These are phyloP conservation scores for Heliornis fulica DNA, from an alignment of 2,113 vertebrate species.

Conservation along the genomic window DNA sequence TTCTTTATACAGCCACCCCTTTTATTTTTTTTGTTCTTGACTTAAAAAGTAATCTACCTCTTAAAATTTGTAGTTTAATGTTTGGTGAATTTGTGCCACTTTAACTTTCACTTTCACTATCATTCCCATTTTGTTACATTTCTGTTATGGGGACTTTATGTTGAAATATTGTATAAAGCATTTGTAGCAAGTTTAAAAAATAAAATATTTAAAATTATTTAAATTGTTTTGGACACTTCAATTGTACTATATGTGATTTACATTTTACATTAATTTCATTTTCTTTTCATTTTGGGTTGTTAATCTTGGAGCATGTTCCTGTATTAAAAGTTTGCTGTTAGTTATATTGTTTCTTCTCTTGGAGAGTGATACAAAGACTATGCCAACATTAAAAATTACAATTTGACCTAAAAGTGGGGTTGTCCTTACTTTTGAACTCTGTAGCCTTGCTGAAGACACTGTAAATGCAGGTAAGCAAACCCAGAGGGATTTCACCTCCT, in stretches of 20 bases:
- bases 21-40: constrained; percentile 58
- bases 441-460: constrained; percentile 48
- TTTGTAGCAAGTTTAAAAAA: constrained; percentile 88
- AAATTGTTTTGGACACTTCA: constrained; percentile 86
- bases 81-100: constrained; percentile 81
- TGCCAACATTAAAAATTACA: constrained; percentile 87
- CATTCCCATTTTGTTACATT: constrained; percentile 84
- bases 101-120: constrained; percentile 77
- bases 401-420: constrained; percentile 75
- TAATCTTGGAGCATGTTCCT: constrained; percentile 82
- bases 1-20: constrained; percentile 59
- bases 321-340: constrained; percentile 83
- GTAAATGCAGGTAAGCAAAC: constrained; percentile 27
- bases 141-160: constrained; percentile 78
- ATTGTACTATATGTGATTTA: constrained; percentile 87
- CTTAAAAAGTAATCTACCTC: constrained; percentile 86
- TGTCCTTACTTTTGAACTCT: constrained; percentile 72
- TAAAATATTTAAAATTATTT: constrained; percentile 98
- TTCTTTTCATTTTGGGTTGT: constrained; percentile 73
- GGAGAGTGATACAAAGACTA: constrained; percentile 84
- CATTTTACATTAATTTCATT: constrained; percentile 76
- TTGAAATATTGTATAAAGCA: constrained; percentile 85
- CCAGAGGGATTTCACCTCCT: background rate
- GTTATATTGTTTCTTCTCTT: constrained; percentile 73
- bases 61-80: constrained; percentile 79